Evolutionary conservation across 2,797 vertebrate genomes (phyloP).

Genomic region (Myotis myotis): DNA sequence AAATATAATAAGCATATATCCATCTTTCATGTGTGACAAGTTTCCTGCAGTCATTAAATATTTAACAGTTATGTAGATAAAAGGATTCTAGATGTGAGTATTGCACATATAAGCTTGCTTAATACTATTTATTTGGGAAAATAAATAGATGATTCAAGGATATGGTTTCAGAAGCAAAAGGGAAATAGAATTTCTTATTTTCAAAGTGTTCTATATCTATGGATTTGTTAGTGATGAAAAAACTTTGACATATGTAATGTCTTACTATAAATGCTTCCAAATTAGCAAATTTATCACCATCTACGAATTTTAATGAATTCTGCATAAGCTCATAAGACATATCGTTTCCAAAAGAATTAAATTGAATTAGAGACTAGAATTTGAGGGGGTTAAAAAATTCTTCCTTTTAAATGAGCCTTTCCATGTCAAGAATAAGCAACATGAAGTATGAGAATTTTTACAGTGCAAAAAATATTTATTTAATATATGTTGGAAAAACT

Average conservation of each 20-base stretch:
- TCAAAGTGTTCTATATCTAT: background rate
- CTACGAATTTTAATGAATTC: constrained; percentile 47
- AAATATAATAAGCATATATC: background rate
- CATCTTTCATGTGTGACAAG: background rate
- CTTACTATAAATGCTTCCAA: background rate
- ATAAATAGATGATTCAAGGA: constrained; percentile 1
- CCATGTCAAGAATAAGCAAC: constrained; percentile 51
- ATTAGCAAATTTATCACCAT: constrained; percentile 17
- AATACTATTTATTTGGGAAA: constrained; percentile 1
- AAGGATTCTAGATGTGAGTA: background rate
- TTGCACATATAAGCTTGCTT: background rate
- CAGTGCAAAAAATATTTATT: constrained; percentile 33
- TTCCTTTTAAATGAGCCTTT: background rate
- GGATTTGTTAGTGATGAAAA: constrained; percentile 4
- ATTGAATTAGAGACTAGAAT: constrained; percentile 23
- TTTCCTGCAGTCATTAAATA: constrained; percentile 33
- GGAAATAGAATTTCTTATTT: constrained; percentile 44
- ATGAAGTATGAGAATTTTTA: constrained; percentile 52
- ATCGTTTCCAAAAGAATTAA: constrained; percentile 28
- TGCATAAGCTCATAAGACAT: background rate
- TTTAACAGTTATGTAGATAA: constrained; percentile 2
- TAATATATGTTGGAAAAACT: constrained; percentile 15
- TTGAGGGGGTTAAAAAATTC: background rate
- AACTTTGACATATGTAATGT: background rate
- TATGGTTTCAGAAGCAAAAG: constrained; percentile 24